phyloP scores from a whole-genome alignment of 2,797 vertebrate genomes.

The Lacerta viridis region DNA sequence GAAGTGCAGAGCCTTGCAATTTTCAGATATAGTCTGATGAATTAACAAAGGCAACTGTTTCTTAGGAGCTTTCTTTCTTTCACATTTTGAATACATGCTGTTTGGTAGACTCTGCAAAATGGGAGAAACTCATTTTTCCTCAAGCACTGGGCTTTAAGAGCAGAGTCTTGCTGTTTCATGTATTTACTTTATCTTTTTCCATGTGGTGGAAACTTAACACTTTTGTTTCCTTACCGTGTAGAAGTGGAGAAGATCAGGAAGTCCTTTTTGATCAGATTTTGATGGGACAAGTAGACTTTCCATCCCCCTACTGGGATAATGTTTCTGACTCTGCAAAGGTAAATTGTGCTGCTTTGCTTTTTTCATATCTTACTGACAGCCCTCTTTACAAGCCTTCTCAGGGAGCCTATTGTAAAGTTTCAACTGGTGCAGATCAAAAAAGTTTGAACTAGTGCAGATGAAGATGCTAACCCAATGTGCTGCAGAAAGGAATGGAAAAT shows the following conservation, averaged over 20 bases:
- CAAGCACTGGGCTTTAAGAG: slow-evolving; percentile 1
- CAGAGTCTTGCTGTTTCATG: not conserved
- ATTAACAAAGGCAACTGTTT: not conserved
- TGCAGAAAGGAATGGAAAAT: too few relatives aligned
- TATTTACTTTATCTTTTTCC: slow-evolving; percentile 36
- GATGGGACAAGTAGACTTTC: slow-evolving; percentile 92
- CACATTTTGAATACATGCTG: not conserved
- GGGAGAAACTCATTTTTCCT: slow-evolving; percentile 4
- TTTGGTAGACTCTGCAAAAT: not conserved
- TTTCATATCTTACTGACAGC: not conserved
- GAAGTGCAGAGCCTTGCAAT: not conserved
- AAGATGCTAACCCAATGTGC: too few relatives aligned
- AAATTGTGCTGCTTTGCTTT: slow-evolving; percentile 44
- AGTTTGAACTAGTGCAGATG: not conserved
- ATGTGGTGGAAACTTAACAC: slow-evolving; percentile 47
- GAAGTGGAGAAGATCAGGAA: slow-evolving; percentile 92
- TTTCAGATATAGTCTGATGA: not conserved
- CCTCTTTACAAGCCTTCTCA: not conserved
- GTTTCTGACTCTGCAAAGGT: slow-evolving; percentile 95
- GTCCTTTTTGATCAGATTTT: slow-evolving; percentile 95
- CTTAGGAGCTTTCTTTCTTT: not conserved
- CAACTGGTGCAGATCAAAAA: not conserved
- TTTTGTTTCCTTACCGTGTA: slow-evolving; percentile 71
- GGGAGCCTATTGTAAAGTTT: not conserved
- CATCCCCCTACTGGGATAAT: slow-evolving; percentile 93